phyloP scores from a whole-genome alignment of 2,888 invertebrate genomes.

The Clostera curtula region DNA sequence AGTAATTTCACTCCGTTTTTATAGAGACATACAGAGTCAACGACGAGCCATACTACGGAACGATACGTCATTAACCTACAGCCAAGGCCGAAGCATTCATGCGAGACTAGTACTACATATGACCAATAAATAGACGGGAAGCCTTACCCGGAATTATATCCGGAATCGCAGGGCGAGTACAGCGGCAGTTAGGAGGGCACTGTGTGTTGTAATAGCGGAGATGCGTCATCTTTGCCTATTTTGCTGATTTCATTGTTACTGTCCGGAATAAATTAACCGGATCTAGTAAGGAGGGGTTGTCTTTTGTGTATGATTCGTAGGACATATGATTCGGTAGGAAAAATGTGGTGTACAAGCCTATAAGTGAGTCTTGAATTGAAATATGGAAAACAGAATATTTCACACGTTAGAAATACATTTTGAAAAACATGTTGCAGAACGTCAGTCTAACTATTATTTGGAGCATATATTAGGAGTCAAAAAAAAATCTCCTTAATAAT shows the following conservation, averaged over 20 bases:
- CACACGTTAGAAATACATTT: too few species aligned
- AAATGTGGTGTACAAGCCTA: too few species aligned
- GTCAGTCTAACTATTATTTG: too few species aligned
- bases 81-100: constrained; percentile 35
- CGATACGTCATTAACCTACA: constrained; percentile 36
- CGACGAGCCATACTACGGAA: constrained; percentile 25
- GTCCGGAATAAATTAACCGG: not conserved
- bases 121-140: constrained; percentile 59
- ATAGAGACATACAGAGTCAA: constrained; percentile 20
- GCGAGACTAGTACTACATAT: constrained; percentile 36
- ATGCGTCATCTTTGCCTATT: constrained; percentile 21
- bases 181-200: constrained; percentile 19
- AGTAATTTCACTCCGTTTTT: constrained; percentile 14
- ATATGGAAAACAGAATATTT: too few species aligned
- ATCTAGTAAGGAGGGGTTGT: too few species aligned
- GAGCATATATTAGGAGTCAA: too few species aligned
- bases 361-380: too few species aligned
- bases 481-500: too few species aligned
- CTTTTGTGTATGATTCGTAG: too few species aligned
- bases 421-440: too few species aligned
- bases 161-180: constrained; percentile 32
- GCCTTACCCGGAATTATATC: constrained; percentile 57
- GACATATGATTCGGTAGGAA: too few species aligned
- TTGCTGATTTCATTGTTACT: constrained; percentile 21
- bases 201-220: constrained; percentile 18